These are phyloP conservation scores for Drosophila nebulosa DNA, from an alignment of 1,140 invertebrate genomes.

Conservation along the genomic window DNA sequence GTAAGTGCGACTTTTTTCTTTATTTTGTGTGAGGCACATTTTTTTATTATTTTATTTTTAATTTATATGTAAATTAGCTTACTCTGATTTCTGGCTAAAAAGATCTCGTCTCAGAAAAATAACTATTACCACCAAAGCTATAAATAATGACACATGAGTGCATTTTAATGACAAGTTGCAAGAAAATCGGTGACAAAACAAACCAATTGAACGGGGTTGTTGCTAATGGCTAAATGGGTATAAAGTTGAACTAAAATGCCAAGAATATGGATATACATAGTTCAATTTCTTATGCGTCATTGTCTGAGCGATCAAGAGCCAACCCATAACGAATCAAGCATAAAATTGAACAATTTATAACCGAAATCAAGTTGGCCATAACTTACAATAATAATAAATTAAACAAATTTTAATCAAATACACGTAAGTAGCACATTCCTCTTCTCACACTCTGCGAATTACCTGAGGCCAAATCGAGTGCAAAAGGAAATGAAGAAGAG, in stretches of 20 bases:
- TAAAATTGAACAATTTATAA: conserved; percentile 60
- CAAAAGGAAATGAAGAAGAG: background rate
- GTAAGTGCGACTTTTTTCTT: conserved; percentile 12
- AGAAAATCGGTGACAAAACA: background rate
- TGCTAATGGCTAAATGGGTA: background rate
- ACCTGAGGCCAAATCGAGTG: conserved; percentile 41
- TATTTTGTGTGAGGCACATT: conserved; percentile 32
- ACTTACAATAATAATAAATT: conserved; percentile 38
- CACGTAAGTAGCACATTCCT: conserved; percentile 45
- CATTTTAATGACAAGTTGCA: conserved; percentile 67
- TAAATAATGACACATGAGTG: conserved; percentile 68
- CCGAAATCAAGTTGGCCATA: conserved; percentile 39
- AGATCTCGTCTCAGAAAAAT: conserved; percentile 12
- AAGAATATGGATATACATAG: background rate
- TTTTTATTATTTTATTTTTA: conserved; percentile 58
- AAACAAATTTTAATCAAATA: conserved; percentile 63
- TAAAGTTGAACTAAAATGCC: background rate
- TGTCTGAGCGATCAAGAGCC: background rate
- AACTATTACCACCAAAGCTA: conserved; percentile 67
- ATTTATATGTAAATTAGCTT: conserved; percentile 76
- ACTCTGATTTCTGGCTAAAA: conserved; percentile 14
- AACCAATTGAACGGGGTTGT: background rate
- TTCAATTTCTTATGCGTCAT: background rate
- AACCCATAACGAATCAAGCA: conserved; percentile 51
- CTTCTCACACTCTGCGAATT: conserved; percentile 59